Evolutionary conservation across 2,113 vertebrate species (phyloP), one percentile per base, ranked within the genome.

Genomic region (Poicephalus meyeri): DNA sequence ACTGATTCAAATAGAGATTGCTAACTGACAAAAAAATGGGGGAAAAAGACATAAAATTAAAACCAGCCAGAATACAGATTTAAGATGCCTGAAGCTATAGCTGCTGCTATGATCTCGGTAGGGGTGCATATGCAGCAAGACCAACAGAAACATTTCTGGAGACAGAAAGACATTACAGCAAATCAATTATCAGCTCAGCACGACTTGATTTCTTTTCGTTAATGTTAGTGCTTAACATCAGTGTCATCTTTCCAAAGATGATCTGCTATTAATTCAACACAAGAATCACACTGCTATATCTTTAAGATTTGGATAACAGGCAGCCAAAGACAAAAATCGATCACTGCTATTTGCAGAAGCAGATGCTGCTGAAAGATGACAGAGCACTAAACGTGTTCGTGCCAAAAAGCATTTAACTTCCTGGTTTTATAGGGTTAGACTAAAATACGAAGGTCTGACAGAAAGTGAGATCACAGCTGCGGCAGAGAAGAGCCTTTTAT

Each of bases 331-430:
- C 77, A 81, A 89, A 92, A 93, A 91, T 95, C 47, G 9, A 97
- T 92, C 74, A 2, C 63, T 70, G 91, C 86, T 92, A 92, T 94
- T 92, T 95, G 77, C 73, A 86, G 92, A 29, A 77, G 74, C 80
- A 80, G 86, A 58, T 53, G 35, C 88, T 72, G 88, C 86, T 89
- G 88, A 52, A 81, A 81, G 83, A 91, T 70, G 92, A 93, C 86
- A 85, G 53, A 2, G 8, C 86, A 82, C 58, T 56, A 26, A 94
- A 61, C 0, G 5, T 0, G 5, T 6, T 86, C 8, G 66, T 92
- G 91, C 92, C 96, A 96, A 93, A 80, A 89, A 89, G 77, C 94
- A 89, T 92, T 94, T 88, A 84, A 74, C 84, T 91, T 81, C 74
- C 91, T 56, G 46, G 42, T 72, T 84, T 91, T 77, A 92, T 53